A percentile compares a stretch with the other conserved stretches of the same genome.
phyloP scores from a whole-genome alignment of 1,140 invertebrate genomes.

The Heliconius nattereri region DNA sequence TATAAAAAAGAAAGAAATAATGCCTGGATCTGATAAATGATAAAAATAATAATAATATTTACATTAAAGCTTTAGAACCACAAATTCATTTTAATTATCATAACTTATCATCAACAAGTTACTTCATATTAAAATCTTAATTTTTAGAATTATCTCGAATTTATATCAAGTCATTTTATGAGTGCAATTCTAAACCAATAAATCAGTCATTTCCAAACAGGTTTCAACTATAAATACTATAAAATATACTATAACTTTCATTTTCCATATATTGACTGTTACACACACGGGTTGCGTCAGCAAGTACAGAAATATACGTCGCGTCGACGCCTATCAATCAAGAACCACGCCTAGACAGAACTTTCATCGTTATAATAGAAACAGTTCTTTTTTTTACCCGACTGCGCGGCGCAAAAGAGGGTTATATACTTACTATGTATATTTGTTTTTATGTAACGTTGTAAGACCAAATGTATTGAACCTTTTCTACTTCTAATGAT shows the following conservation, averaged over 20 bases:
- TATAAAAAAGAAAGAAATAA: too few species aligned
- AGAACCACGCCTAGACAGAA: constrained; percentile 10
- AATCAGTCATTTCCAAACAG: neutral
- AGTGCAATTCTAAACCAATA: neutral
- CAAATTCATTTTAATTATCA: too few species aligned
- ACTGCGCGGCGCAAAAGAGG: neutral
- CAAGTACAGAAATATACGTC: neutral
- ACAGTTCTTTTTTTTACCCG: neutral
- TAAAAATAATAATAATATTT: too few species aligned
- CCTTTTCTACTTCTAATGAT: too few species aligned
- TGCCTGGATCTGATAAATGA: too few species aligned
- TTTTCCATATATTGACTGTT: constrained; percentile 4
- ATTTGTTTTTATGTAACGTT: too few species aligned
- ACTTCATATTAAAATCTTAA: too few species aligned
- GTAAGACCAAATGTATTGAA: too few species aligned
- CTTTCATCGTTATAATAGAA: constrained; percentile 11
- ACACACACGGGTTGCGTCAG: neutral
- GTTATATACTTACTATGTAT: neutral
- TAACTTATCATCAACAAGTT: too few species aligned
- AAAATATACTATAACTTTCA: neutral
- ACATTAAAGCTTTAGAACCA: too few species aligned
- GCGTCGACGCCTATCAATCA: constrained; percentile 8
- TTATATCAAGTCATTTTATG: too few species aligned
- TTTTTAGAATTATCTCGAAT: too few species aligned
- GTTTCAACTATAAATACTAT: neutral